Conservation (phyloP, 2,888 invertebrate species). For the Timema podura region DNA sequence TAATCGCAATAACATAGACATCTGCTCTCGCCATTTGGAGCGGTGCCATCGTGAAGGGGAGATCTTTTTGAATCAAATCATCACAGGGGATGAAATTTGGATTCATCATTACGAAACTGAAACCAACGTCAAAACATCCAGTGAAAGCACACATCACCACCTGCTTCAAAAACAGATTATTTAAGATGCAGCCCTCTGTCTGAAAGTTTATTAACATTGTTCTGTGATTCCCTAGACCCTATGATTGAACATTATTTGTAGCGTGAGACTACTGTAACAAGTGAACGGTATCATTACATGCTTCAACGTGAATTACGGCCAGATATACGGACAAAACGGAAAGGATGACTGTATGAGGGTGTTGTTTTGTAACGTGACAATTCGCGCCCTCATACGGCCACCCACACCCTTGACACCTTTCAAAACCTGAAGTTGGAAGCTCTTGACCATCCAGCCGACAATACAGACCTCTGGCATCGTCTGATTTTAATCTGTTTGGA, state of each 20-base stretch:
- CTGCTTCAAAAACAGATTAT: neutral
- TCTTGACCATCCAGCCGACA: neutral
- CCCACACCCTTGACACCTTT: too few species aligned
- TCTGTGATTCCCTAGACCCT: neutral
- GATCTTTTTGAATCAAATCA: too few species aligned
- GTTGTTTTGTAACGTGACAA: neutral
- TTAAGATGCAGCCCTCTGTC: neutral
- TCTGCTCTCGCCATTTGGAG: too few species aligned
- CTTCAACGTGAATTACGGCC: neutral
- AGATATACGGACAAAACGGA: neutral
- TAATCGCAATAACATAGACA: too few species aligned
- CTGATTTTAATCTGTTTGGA: neutral
- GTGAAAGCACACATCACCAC: neutral
- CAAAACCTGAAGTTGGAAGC: neutral
- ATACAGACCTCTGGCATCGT: neutral
- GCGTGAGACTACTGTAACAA: neutral
- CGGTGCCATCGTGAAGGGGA: too few species aligned
- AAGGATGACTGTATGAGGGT: neutral
- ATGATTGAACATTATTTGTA: neutral
- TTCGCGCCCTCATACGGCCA: neutral
- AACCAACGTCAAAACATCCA: neutral
- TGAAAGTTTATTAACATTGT: too few species aligned
- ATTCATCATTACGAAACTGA: neutral
- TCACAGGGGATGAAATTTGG: neutral
- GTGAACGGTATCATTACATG: neutral